Conservation (phyloP, 2,888 invertebrate species). For the Ypsolopha scabrella region DNA sequence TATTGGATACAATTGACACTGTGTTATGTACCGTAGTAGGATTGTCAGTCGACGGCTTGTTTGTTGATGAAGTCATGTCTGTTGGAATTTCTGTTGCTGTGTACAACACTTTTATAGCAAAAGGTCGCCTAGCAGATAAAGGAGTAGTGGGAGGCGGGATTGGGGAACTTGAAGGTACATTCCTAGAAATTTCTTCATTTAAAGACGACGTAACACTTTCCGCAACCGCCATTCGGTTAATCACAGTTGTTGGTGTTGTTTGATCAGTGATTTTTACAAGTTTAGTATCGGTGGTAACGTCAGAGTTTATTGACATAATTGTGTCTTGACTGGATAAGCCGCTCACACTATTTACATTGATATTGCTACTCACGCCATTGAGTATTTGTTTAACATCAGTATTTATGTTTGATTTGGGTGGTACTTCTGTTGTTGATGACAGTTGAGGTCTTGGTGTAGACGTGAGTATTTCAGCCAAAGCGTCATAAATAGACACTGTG, state of each 20-base stretch:
- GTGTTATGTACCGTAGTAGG: constrained; percentile 62
- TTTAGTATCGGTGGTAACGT: constrained; percentile 55
- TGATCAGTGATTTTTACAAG: constrained; percentile 61
- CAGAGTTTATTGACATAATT: constrained; percentile 33
- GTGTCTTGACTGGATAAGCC: constrained; percentile 42
- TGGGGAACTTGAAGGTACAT: constrained; percentile 28
- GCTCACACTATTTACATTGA: constrained; percentile 59
- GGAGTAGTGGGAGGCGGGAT: constrained; percentile 46
- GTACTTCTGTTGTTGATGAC: constrained; percentile 53
- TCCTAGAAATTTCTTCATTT: constrained; percentile 43
- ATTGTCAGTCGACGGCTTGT: constrained; percentile 51
- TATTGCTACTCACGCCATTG: constrained; percentile 65
- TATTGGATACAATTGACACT: constrained; percentile 61
- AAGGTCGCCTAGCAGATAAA: constrained; percentile 57
- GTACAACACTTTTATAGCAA: constrained; percentile 61
- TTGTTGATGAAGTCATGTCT: constrained; percentile 51
- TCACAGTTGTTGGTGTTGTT: constrained; percentile 54
- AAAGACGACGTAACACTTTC: constrained; percentile 48
- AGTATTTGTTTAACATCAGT: constrained; percentile 49
- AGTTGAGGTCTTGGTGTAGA: constrained; percentile 60
- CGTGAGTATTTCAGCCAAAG: constrained; percentile 69
- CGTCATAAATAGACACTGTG: constrained; percentile 71
- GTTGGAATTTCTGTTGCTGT: constrained; percentile 52
- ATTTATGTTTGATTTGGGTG: constrained; percentile 40
- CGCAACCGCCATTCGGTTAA: constrained; percentile 56